These are phyloP conservation scores for Meganola albula DNA, from an alignment of 2,888 invertebrate genomes.

Conservation along the genomic window DNA sequence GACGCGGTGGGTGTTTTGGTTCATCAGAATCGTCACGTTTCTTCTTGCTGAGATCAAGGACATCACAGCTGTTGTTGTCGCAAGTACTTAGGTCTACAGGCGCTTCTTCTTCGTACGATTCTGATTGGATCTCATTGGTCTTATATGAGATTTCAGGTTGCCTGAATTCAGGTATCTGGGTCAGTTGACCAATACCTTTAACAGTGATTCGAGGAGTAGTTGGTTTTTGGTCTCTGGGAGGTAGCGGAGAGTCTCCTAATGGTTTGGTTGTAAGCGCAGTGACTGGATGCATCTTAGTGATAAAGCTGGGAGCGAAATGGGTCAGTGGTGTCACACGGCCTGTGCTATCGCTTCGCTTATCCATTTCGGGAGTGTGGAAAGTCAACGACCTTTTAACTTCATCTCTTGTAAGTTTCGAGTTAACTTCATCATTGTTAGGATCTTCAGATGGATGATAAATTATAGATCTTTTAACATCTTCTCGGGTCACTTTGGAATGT, in stretches of 20 bases:
- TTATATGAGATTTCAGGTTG: slow-evolving; percentile 54
- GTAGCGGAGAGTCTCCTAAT: slow-evolving; percentile 54
- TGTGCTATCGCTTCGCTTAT: slow-evolving; percentile 57
- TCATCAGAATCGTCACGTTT: slow-evolving; percentile 64
- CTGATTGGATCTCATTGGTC: slow-evolving; percentile 47
- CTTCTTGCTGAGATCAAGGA: slow-evolving; percentile 90
- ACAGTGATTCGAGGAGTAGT: slow-evolving; percentile 74
- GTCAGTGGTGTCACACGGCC: slow-evolving; percentile 63
- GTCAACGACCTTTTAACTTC: slow-evolving; percentile 76
- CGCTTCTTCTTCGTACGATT: slow-evolving; percentile 68
- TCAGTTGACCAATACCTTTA: slow-evolving; percentile 80
- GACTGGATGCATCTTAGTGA: slow-evolving; percentile 68
- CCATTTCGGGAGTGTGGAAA: slow-evolving; percentile 73
- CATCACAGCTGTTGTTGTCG: slow-evolving; percentile 73
- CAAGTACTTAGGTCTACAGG: slow-evolving; percentile 85
- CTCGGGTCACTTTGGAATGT: slow-evolving; percentile 90
- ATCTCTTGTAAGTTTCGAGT: slow-evolving; percentile 72
- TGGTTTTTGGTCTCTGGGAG: slow-evolving; percentile 59
- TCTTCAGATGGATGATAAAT: slow-evolving; percentile 93
- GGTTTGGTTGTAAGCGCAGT: slow-evolving; percentile 50
- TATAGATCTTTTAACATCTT: slow-evolving; percentile 92
- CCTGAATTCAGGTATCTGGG: slow-evolving; percentile 73
- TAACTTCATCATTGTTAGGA: slow-evolving; percentile 85
- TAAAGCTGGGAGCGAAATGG: slow-evolving; percentile 63
- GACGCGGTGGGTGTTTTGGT: slow-evolving; percentile 59